A percentile compares a stretch with the other conserved stretches of the same genome.
Evolutionary conservation across 2,113 vertebrate genomes (phyloP).

Genomic region (Onychostruthus taczanowskii): DNA sequence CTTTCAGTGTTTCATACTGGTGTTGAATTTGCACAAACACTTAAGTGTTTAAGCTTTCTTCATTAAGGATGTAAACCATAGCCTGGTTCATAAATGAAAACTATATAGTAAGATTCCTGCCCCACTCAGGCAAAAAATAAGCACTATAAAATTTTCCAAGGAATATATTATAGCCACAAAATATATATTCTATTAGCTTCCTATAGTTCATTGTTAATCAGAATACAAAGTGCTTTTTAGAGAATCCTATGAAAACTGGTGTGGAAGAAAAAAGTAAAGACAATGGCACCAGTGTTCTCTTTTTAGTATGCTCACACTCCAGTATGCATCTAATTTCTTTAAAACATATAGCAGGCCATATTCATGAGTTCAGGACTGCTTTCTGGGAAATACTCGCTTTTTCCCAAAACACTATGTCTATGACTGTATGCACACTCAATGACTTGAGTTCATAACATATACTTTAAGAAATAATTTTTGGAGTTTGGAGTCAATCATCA

Average conservation of each 20-base stretch:
- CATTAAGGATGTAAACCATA: neutral
- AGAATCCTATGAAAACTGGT: neutral
- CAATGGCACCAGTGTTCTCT: neutral
- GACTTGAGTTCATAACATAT: accelerated
- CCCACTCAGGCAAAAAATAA: neutral
- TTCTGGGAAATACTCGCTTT: neutral
- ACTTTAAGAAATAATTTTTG: neutral
- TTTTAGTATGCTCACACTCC: neutral
- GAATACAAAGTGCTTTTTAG: neutral
- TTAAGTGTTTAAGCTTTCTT: accelerated
- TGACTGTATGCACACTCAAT: neutral
- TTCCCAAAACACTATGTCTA: accelerated
- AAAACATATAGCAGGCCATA: neutral
- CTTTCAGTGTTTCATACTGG: neutral
- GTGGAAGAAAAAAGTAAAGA: neutral
- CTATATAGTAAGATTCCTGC: neutral
- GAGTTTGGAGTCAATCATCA: neutral
- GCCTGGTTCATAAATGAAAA: neutral
- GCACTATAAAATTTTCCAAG: neutral
- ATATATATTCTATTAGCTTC: neutral
- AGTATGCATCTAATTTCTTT: neutral
- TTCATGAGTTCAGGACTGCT: neutral
- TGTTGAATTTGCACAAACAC: neutral
- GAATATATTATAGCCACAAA: neutral
- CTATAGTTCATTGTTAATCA: neutral